phyloP scores from a whole-genome alignment of 2,888 invertebrate species.

The Aphidoletes aphidimyza region DNA sequence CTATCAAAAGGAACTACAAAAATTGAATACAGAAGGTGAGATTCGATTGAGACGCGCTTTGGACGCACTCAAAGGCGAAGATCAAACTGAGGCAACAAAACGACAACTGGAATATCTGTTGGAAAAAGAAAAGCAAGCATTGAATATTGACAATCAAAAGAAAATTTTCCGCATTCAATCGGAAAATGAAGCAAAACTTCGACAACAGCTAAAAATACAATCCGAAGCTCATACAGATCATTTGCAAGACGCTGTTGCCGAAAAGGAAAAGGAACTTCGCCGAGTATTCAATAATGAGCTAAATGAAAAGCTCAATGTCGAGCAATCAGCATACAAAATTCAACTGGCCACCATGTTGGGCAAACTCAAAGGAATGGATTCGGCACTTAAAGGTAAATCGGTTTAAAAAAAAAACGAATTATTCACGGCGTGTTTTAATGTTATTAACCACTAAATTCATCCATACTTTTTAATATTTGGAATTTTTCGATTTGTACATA shows the following conservation, averaged over 20 bases:
- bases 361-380: slow-evolving; percentile 80
- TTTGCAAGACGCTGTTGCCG: slow-evolving; percentile 75
- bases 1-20: slow-evolving; percentile 80
- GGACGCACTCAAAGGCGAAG: slow-evolving; percentile 71
- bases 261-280: slow-evolving; percentile 68
- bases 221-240: slow-evolving; percentile 88
- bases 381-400: slow-evolving; percentile 79
- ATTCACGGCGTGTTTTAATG: no score
- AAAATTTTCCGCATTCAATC: slow-evolving; percentile 73
- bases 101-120: slow-evolving; percentile 76
- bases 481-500: no score
- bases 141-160: slow-evolving; percentile 77
- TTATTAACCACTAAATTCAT: no score
- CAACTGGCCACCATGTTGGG: slow-evolving; percentile 80
- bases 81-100: slow-evolving; percentile 68
- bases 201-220: slow-evolving; percentile 83
- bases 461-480: no score
- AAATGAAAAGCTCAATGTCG: slow-evolving; percentile 76
- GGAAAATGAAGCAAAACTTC: slow-evolving; percentile 77
- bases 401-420: no score
- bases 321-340: slow-evolving; percentile 74
- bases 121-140: slow-evolving; percentile 74
- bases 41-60: slow-evolving; percentile 74
- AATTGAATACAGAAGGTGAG: slow-evolving; percentile 74
- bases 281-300: slow-evolving; percentile 69